Conservation (phyloP, 2,113 vertebrate species). For the Litocranius walleri region DNA sequence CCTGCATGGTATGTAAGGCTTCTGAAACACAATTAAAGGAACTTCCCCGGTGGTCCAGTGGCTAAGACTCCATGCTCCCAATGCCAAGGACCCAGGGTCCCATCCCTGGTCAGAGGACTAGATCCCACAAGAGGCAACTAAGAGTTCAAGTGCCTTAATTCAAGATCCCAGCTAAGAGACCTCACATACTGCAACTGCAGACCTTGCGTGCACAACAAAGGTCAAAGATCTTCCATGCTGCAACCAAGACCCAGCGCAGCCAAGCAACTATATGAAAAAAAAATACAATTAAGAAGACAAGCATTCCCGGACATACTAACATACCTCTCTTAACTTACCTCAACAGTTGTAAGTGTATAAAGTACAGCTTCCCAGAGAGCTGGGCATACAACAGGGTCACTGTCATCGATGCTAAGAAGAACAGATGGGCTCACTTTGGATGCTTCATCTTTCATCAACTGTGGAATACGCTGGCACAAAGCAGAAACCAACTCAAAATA, state of each 20-base stretch:
- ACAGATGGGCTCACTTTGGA: conserved; percentile 87
- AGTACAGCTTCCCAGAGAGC: conserved; percentile 95
- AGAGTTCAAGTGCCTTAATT: not conserved
- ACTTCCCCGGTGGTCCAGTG: not conserved
- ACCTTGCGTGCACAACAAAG: not conserved
- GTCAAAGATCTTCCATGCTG: not conserved
- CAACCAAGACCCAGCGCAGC: not conserved
- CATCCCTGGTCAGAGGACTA: not conserved
- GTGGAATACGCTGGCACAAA: conserved; percentile 88
- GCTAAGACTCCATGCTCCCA: not conserved
- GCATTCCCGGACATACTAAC: accelerated
- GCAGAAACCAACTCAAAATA: conserved; percentile 92
- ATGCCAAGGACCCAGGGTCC: not conserved
- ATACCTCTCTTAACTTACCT: conserved; percentile 78
- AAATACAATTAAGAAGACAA: not conserved
- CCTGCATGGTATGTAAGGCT: not conserved
- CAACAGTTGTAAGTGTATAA: conserved; percentile 84
- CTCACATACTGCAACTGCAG: not conserved
- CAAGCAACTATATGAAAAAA: not conserved
- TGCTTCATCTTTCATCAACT: conserved; percentile 86
- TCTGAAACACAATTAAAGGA: not conserved
- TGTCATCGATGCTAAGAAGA: conserved; percentile 93
- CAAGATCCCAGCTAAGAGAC: not conserved
- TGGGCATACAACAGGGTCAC: conserved; percentile 91
- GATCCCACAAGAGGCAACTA: not conserved